Conservation (phyloP, 2,113 vertebrate species). For the Tympanuchus pallidicinctus region DNA sequence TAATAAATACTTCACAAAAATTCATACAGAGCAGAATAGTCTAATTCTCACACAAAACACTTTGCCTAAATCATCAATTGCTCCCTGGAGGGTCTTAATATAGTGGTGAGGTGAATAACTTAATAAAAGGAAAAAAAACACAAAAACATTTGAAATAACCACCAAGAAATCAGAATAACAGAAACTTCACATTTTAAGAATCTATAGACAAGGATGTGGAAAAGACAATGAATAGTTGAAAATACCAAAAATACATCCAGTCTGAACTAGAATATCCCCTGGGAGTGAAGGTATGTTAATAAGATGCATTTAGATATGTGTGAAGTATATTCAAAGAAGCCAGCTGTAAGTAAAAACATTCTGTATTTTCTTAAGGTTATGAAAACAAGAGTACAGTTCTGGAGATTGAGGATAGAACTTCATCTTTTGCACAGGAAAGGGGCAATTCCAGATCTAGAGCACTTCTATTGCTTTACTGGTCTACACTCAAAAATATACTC, state of each 20-base stretch:
- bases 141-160: background rate
- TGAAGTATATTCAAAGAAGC: background rate
- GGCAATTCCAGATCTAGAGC: background rate
- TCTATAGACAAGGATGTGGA: background rate
- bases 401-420: background rate
- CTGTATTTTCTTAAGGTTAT: background rate
- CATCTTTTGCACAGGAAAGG: background rate
- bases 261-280: background rate
- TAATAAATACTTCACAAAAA: constrained; percentile 34
- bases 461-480: background rate
- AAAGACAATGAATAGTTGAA: background rate
- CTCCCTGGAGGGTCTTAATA: background rate
- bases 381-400: background rate
- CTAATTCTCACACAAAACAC: background rate
- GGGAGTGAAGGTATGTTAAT: background rate
- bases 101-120: background rate
- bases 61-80: background rate
- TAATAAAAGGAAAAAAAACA: background rate
- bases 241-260: background rate
- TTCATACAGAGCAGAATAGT: background rate
- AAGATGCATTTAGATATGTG: background rate
- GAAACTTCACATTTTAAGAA: background rate
- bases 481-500: background rate
- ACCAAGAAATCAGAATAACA: background rate
- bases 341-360: background rate